These are phyloP conservation scores for Melanerpes formicivorus DNA, from an alignment of 2,113 vertebrate species.

Conservation along the genomic window DNA sequence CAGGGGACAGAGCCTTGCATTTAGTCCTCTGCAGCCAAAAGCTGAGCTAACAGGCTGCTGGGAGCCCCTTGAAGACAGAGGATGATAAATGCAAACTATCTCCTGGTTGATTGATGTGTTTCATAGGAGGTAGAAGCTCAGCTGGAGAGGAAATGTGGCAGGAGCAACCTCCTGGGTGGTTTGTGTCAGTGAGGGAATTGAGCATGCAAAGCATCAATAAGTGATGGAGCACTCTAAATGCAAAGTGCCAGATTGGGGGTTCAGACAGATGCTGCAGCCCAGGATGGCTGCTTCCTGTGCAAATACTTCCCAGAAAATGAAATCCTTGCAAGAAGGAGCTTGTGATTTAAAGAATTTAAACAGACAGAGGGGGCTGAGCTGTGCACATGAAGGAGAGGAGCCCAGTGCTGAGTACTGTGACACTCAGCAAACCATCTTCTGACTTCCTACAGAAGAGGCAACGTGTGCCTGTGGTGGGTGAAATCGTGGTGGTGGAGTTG, in stretches of 20 bases:
- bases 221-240: background rate
- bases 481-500: background rate
- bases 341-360: background rate
- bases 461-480: fast-evolving
- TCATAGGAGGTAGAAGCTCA: background rate
- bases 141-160: background rate
- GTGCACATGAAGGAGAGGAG: background rate
- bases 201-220: background rate
- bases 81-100: background rate
- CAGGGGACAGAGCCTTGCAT: background rate
- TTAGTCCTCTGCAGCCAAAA: background rate
- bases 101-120: background rate
- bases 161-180: background rate
- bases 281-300: background rate
- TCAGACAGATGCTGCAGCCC: background rate
- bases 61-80: background rate
- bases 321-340: background rate
- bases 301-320: background rate
- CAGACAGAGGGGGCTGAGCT: background rate
- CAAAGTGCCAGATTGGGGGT: background rate
- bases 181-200: background rate
- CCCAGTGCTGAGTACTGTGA: background rate
- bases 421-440: background rate
- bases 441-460: background rate
- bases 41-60: background rate